These are phyloP conservation scores for Tenthredo scrophulariae DNA, from an alignment of 2,888 invertebrate genomes.

Conservation along the genomic window DNA sequence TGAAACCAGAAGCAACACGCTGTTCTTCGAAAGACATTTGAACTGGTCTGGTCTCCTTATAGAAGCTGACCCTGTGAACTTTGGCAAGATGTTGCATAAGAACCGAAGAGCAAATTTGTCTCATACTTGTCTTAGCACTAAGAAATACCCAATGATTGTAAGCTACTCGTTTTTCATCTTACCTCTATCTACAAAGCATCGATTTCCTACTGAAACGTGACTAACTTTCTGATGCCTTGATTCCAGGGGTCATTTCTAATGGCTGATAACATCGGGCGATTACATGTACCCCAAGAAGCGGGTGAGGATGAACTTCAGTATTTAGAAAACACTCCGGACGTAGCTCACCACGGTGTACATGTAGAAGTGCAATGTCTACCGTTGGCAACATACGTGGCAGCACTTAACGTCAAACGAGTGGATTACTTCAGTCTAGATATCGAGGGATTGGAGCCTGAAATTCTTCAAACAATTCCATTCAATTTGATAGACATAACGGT, in stretches of 20 bases:
- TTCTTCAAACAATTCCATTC: conserved; percentile 80
- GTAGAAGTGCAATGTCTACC: conserved; percentile 80
- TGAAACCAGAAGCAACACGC: conserved; percentile 80
- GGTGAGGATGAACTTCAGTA: conserved; percentile 53
- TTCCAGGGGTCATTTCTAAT: conserved; percentile 77
- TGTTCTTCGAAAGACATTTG: conserved; percentile 78
- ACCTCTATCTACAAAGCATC: background rate
- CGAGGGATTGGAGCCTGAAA: conserved; percentile 80
- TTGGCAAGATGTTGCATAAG: conserved; percentile 76
- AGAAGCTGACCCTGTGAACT: conserved; percentile 80
- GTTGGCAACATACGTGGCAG: conserved; percentile 78
- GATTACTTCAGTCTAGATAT: conserved; percentile 81
- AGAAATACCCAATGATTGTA: conserved; percentile 76
- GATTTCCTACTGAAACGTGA: conserved; percentile 48
- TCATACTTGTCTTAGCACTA: conserved; percentile 78
- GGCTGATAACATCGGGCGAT: conserved; percentile 76
- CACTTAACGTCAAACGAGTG: conserved; percentile 78
- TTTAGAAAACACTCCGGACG: conserved; percentile 62
- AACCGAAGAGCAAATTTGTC: conserved; percentile 78
- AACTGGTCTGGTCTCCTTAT: conserved; percentile 80
- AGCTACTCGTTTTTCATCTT: conserved; percentile 58
- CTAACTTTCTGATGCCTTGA: conserved; percentile 32
- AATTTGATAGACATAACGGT: conserved; percentile 78
- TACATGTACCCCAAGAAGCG: conserved; percentile 67
- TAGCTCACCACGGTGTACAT: conserved; percentile 66